These are phyloP conservation scores for Reticulitermes lucifugus DNA, from an alignment of 2,888 invertebrate species.

Conservation along the genomic window DNA sequence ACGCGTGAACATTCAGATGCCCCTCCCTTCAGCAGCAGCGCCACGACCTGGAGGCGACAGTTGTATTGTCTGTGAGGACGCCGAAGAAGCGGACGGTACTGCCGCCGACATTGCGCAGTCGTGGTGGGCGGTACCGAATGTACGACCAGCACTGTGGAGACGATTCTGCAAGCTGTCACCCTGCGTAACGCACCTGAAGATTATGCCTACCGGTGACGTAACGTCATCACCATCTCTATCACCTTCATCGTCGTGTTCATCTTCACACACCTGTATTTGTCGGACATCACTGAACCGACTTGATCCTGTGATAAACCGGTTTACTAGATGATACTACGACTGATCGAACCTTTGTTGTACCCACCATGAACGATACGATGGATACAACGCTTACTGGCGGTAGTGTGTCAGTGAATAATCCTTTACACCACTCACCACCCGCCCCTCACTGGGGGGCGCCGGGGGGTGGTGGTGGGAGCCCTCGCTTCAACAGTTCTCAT, in stretches of 20 bases:
- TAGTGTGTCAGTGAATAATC: slow-evolving; percentile 48
- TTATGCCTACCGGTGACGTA: slow-evolving; percentile 26
- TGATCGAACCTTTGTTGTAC: slow-evolving; percentile 28
- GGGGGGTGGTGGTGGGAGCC: slow-evolving; percentile 39
- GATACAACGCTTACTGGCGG: slow-evolving; percentile 26
- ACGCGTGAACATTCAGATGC: slow-evolving; percentile 18
- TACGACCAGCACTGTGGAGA: not conserved
- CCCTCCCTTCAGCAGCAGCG: slow-evolving; percentile 22
- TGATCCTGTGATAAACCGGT: slow-evolving; percentile 27
- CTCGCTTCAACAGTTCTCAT: slow-evolving; percentile 39
- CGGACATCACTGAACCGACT: slow-evolving; percentile 2
- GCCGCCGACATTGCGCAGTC: not conserved
- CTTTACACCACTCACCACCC: slow-evolving; percentile 21
- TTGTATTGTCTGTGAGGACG: not conserved
- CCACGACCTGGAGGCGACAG: slow-evolving; percentile 8
- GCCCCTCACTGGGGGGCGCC: slow-evolving; percentile 27
- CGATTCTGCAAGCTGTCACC: slow-evolving; percentile 2
- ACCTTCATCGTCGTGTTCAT: not conserved
- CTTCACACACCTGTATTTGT: not conserved
- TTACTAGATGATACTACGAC: slow-evolving; percentile 49
- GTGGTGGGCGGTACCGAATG: not conserved
- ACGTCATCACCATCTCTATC: not conserved
- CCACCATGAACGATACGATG: slow-evolving; percentile 47
- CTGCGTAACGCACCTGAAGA: not conserved
- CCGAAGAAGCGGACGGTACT: not conserved